Evolutionary conservation across 2,113 vertebrate species (phyloP).

Genomic region (Takifugu flavidus): DNA sequence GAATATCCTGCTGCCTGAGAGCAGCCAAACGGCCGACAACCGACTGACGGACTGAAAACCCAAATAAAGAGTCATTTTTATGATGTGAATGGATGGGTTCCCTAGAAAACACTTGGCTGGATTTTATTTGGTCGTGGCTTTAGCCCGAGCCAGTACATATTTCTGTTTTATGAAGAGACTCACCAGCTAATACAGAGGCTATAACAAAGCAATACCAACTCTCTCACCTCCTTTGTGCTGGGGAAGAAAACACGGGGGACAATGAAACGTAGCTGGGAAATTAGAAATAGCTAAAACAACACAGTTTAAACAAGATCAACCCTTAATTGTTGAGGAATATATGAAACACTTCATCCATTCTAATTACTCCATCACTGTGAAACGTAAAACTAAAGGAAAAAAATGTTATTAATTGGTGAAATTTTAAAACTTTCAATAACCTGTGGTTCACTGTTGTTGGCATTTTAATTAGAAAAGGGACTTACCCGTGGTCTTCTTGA

Average conservation of each 20-base stretch:
- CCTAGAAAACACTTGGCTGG: conserved; percentile 66
- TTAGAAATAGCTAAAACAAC: background rate
- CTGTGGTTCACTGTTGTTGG: too few species aligned
- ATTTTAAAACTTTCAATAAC: too few species aligned
- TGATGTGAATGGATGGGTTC: conserved; percentile 65
- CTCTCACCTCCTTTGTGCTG: conserved; percentile 34
- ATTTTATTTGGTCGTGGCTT: conserved; percentile 65
- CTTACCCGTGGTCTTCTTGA: too few species aligned
- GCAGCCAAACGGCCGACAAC: conserved; percentile 56
- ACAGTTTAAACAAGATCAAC: background rate
- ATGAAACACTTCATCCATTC: too few species aligned
- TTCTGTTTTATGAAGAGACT: conserved; percentile 73
- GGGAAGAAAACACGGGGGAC: conserved; percentile 9
- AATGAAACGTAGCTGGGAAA: conserved; percentile 1
- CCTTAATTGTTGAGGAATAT: background rate
- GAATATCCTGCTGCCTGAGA: conserved; percentile 60
- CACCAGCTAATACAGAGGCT: conserved; percentile 55
- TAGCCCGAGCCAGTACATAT: conserved; percentile 66
- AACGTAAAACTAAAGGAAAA: too few species aligned
- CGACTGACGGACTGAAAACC: conserved; percentile 64
- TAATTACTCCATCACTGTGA: too few species aligned
- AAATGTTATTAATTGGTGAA: too few species aligned
- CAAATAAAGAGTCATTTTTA: conserved; percentile 71
- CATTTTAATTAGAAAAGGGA: too few species aligned
- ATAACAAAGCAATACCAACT: conserved; percentile 46